A percentile compares a stretch with the other conserved stretches of the same genome.
These are phyloP conservation scores for Agonopterix arenella DNA, from an alignment of 2,888 invertebrate genomes.

Conservation along the genomic window DNA sequence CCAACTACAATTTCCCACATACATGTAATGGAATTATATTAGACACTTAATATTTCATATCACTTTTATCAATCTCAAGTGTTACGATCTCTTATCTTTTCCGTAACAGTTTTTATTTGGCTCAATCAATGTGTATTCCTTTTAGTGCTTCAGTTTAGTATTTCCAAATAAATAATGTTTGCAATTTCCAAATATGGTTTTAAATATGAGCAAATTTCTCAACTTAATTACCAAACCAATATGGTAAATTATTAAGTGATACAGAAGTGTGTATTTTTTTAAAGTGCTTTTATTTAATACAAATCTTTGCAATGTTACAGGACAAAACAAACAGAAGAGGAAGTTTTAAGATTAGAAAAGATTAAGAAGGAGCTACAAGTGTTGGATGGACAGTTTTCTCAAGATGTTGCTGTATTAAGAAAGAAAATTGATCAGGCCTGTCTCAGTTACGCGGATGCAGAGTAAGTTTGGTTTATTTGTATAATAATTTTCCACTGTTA, in stretches of 20 bases:
- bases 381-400: conserved; percentile 81
- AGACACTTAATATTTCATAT: no score
- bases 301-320: conserved; percentile 51
- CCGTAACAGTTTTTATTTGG: no score
- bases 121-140: no score
- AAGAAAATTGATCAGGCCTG: conserved; percentile 87
- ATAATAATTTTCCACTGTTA: conserved; percentile 1
- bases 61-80: no score
- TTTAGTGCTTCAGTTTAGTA: no score
- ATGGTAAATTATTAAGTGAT: neutral
- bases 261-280: conserved; percentile 15
- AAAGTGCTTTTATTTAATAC: no score
- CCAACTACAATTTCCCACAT: no score
- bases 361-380: conserved; percentile 80
- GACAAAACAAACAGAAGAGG: conserved; percentile 85
- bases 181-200: neutral
- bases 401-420: conserved; percentile 85
- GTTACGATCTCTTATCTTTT: no score
- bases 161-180: neutral
- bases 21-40: no score
- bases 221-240: neutral
- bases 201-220: no score
- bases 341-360: conserved; percentile 78
- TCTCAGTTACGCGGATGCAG: conserved; percentile 82
- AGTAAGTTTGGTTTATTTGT: conserved; percentile 71